Conservation (phyloP, 2,888 invertebrate species). For the Sinentomon sp. region DNA sequence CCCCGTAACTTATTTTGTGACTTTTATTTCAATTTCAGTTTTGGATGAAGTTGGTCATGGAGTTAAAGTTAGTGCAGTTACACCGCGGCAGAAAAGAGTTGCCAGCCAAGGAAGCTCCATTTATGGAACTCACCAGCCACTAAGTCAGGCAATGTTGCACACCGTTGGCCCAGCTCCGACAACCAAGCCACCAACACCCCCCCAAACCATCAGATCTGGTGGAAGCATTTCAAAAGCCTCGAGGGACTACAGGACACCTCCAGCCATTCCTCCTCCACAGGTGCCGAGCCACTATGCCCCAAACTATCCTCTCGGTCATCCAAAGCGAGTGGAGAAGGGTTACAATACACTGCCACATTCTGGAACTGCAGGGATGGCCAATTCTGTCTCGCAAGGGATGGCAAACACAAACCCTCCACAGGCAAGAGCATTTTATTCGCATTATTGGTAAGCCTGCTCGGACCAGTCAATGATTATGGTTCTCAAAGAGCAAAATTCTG, state of each 20-base stretch:
- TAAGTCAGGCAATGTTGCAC: constrained; percentile 12
- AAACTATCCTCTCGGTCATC: constrained; percentile 64
- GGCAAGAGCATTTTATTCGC: constrained; percentile 21
- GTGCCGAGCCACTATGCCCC: constrained; percentile 85
- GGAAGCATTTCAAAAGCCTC: constrained; percentile 26
- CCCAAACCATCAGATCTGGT: constrained; percentile 40
- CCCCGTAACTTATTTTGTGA: not conserved
- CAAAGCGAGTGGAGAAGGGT: constrained; percentile 33
- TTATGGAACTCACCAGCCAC: constrained; percentile 12
- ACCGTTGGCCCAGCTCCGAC: constrained; percentile 73
- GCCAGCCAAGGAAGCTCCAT: constrained; percentile 27
- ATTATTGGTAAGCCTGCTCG: not conserved
- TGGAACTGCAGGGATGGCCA: no score
- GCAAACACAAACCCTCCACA: constrained; percentile 24
- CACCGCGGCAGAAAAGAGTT: constrained; percentile 44
- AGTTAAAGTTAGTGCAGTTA: constrained; percentile 19
- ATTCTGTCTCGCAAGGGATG: no score
- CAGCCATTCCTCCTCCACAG: constrained; percentile 83
- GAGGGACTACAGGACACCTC: constrained; percentile 77
- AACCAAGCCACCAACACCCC: constrained; percentile 84
- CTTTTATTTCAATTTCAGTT: constrained; percentile 23
- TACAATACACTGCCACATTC: constrained; percentile 68
- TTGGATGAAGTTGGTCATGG: constrained; percentile 90
- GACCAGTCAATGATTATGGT: constrained; percentile 11
- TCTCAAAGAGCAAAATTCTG: no score